phyloP scores from a whole-genome alignment of 53 echinoderm and acorn worm genomes.

The Holothuria leucospilota region DNA sequence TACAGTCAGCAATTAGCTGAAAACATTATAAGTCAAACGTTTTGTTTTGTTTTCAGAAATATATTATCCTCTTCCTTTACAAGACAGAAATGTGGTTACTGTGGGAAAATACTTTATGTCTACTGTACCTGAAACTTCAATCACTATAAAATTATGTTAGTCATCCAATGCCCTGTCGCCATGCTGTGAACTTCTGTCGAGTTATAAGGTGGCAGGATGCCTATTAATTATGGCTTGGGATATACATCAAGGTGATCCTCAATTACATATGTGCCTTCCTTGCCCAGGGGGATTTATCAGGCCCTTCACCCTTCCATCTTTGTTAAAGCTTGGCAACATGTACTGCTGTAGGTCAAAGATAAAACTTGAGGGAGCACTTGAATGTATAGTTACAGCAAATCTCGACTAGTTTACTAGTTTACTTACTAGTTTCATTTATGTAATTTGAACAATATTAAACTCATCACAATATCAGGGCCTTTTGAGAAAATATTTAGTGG shows the following conservation, averaged over 20 bases:
- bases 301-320: too few species aligned
- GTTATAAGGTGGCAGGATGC: slow-evolving; percentile 21
- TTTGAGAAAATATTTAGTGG: too few species aligned
- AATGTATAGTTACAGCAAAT: too few species aligned
- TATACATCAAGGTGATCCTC: slow-evolving; percentile 6
- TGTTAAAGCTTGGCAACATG: too few species aligned
- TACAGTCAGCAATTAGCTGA: neutral
- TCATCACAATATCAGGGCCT: too few species aligned
- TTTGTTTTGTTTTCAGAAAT: neutral
- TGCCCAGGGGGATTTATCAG: too few species aligned
- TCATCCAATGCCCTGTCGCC: neutral
- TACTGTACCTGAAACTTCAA: neutral
- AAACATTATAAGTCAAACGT: neutral
- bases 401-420: too few species aligned
- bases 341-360: too few species aligned
- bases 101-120: neutral
- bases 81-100: neutral
- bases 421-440: too few species aligned
- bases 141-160: neutral
- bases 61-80: slow-evolving; percentile 3
- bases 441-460: too few species aligned
- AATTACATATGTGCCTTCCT: neutral
- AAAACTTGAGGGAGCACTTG: too few species aligned
- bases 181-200: neutral
- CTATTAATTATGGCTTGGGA: slow-evolving; percentile 21